Base-by-base conservation (phyloP, 2,888 invertebrate species). In the Clanis bilineata region DNA sequence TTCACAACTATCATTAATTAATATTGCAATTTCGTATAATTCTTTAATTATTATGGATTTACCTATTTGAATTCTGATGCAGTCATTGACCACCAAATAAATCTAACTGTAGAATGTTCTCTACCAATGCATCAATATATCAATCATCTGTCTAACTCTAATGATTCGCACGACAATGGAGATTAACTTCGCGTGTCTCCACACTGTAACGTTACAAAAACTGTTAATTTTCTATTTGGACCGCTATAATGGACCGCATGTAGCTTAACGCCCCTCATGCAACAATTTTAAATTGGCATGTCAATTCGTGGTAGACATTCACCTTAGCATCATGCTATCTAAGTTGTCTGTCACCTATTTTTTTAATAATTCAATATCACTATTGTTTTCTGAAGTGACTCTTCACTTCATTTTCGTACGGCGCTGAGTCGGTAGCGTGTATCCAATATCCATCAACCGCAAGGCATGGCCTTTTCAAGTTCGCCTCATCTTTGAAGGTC, bases 141-240 rank as follows among this genome's bases (percentile, higher is more conserved):
- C 51, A 51, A 51, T 51, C 51, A 51, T 18, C 32, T 32, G 18
- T 51, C 10, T 10, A 39, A n/a, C n/a, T n/a, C n/a, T n/a, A 59
- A 41, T 59, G 60, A 60, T 63, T 57, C 59, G 51, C 61, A 57
- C 61, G 60, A 58, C 51, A 47, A 7, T n/a, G 15, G 9, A 58
- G 47, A 58, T 61, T 60, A 18, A 56, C 39, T 60, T 80, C 67
- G 84, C 83, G 79, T 83, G 83, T 57, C 63, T 43, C 47, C 32
- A 47, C 57, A 66, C 63, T 64, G 64, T 79, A 51, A 58, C 38
- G 71, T 72, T 66, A 64, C 66, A 67, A 61, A 70, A 72, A 76
- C 71, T 68, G 71, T 76, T 76, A 69, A 73, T 76, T 72, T 51
- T 75, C 62, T 65, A 64, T 63, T 66, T 60, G 61, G 64, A 64